A percentile compares a stretch with the other conserved stretches of the same genome.
These are phyloP conservation scores for Pyrrhia umbra DNA, from an alignment of 2,888 invertebrate genomes.

Conservation along the genomic window DNA sequence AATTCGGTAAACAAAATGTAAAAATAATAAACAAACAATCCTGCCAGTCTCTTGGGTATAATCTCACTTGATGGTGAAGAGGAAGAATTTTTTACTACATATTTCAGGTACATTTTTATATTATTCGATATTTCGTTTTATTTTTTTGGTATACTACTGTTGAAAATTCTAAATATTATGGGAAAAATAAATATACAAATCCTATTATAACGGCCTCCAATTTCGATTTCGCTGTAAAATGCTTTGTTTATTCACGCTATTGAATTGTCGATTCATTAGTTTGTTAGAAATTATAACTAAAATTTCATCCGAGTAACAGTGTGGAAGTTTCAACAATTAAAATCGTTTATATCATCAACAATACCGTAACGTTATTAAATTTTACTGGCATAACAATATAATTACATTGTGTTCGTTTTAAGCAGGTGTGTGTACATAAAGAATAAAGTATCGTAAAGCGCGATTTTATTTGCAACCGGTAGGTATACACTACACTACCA, in stretches of 20 bases:
- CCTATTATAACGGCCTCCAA: neutral
- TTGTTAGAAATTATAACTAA: neutral
- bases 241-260: neutral
- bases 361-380: conserved; percentile 6
- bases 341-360: conserved; percentile 4
- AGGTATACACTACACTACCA: conserved; percentile 1
- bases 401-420: conserved; percentile 6
- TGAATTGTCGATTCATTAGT: neutral
- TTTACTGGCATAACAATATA: conserved; percentile 15
- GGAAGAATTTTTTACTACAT: no score
- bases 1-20: no score
- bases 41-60: no score
- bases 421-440: conserved; percentile 11
- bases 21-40: no score
- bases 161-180: no score
- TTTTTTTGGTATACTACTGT: no score
- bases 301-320: conserved; percentile 2
- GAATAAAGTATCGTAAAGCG: conserved; percentile 42
- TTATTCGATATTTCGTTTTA: no score
- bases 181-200: neutral
- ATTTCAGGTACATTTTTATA: no score
- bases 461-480: conserved; percentile 29
- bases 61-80: no score
- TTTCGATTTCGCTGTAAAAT: neutral
- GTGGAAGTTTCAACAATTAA: conserved; percentile 8